Percentiles rank a stretch among this genome's conserved stretches.
phyloP scores from a whole-genome alignment of 2,888 invertebrate species.

The Torymus auratus region DNA sequence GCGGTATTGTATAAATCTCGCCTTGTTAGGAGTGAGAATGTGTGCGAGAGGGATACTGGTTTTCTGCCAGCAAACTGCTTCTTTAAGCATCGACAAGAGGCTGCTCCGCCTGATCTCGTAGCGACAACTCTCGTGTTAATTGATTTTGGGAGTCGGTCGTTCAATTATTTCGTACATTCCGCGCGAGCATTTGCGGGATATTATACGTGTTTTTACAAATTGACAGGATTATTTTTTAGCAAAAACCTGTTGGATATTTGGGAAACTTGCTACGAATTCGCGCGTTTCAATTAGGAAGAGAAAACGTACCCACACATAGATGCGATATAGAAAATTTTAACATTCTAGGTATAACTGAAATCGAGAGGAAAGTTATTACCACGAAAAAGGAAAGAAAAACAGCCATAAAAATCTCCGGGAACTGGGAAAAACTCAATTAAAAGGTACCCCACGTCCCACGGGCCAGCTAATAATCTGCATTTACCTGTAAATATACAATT shows the following conservation, averaged over 20 bases:
- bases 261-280: no score
- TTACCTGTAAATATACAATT: conserved; percentile 45
- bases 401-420: not conserved
- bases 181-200: no score
- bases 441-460: conserved; percentile 8
- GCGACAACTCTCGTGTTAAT: no score
- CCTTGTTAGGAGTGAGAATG: conserved; percentile 4
- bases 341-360: no score
- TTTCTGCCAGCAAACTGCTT: conserved; percentile 22
- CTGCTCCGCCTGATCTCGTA: not conserved
- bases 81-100: conserved; percentile 8
- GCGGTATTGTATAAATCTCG: conserved; percentile 44
- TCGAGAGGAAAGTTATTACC: not conserved
- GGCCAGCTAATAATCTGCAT: conserved; percentile 52
- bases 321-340: no score
- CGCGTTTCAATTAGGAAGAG: no score
- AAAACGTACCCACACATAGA: no score
- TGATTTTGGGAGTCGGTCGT: no score
- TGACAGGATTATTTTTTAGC: no score
- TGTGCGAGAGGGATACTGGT: not conserved
- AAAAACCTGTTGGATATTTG: no score
- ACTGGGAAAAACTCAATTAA: conserved; percentile 24
- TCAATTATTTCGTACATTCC: no score
- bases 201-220: no score
- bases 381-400: conserved; percentile 12